Evolutionary conservation across 2,113 vertebrate species (phyloP), one percentile per base, ranked within the genome.

Genomic region (Thamnaconus septentrionalis): DNA sequence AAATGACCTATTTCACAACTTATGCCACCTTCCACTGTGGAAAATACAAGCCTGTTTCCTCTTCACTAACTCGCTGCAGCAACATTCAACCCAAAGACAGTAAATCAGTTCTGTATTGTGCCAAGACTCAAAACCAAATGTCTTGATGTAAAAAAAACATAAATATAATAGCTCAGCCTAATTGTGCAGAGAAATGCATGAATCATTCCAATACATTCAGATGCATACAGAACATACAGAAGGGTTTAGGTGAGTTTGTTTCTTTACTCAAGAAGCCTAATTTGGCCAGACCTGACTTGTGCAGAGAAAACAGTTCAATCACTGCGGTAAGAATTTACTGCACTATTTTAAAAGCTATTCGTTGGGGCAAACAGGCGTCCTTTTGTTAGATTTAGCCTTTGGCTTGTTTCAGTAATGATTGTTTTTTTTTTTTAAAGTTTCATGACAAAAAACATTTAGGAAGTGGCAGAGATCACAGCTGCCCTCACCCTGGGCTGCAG

Each of bases 61-160:
- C 45, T 41, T 67, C 43, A 45, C 75, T 84, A 75, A 78, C 70
- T 79, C 76, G 58, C 80, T 75, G 70, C 68, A 85, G 79, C 80
- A 81, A 86, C 83, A 82, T 66, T 66, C 40, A 69, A 6, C 59
- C 68, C 61, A 63, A 61, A 52, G 44, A 69, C 57, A 58, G 54
- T 85, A 88, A 85, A 88, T 85, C 77, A 78, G 59, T 71, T 88
- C 81, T 71, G 88, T 71, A 78, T 67, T 53, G 61, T 53, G 64
- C 53, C 64, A 66, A 41, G 49, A 75, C 75, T 81, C 73, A n/a
- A 53, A 65, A 53, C 56, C 44, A 59, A 66, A 64, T 4, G 1
- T 45, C 10, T 40, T 64, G 4, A 6, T 46, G 8, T 46, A 46
- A 46, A 6, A 46, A 46, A 46, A 8, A 46, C 18, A 50, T 50